Base-by-base conservation (phyloP, 2,797 vertebrate genomes). In the Calcarius lapponicus region DNA sequence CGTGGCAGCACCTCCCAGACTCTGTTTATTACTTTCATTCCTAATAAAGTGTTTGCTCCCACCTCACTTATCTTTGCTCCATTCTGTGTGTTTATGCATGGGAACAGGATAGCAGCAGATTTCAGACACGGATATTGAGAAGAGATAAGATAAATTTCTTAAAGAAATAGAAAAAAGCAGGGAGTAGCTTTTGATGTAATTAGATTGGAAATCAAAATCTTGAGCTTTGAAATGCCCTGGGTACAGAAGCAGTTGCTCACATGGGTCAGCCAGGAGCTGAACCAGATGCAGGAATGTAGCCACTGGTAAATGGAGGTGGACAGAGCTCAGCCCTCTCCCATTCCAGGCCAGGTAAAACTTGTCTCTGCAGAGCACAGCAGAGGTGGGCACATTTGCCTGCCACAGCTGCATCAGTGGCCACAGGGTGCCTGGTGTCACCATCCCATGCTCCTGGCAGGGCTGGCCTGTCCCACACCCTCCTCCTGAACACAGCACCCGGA, bases 111-210 rank as follows among this genome's bases (percentile, higher is more conserved):
- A 73, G 42, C 47, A 60, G 76, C 76, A 81, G 73, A 58, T 48
- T 66, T 79, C 91, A 80, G 64, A 58, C 28, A n/a, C 3, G 2
- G 94, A 92, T 92, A 94, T 88, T 89, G 65, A 78, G 79, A 69
- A 86, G 56, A 96, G 90, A 92, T 93, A 94, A 95, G 83, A 88
- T 50, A 92, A 88, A 86, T 10, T 50, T 42, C 51, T 88, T 40
- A 53, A 86, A 91, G 69, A 92, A 90, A 42, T 26, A 80, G 32
- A 80, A 83, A 79, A 70, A 75, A 92, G 48, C 31, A 84, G 51
- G 48, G 1, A 0, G 79, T 21, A n/a, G 76, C 51, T 95, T 93
- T 60, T 81, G 80, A 91, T 0, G 0, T 86, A 74, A 74, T 70
- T 53, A 60, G 73, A 90, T 36, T 84, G 19, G 45, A 81, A 96